These are phyloP conservation scores for Lethenteron camtschaticum DNA, from an alignment of 2,113 vertebrate genomes.

Conservation along the genomic window DNA sequence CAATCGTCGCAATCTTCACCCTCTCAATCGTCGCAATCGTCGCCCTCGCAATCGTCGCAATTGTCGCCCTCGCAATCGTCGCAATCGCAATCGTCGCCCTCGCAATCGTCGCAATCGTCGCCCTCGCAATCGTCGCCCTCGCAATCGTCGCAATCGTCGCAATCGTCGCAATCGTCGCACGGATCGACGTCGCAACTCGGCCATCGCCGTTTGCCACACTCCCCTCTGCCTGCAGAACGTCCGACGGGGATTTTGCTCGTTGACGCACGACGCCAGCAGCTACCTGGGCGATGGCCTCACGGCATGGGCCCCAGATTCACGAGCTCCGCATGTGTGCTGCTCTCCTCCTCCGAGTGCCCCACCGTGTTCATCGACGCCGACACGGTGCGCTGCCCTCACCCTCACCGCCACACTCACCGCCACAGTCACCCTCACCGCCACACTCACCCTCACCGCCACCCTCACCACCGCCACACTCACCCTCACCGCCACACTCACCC, in stretches of 20 bases:
- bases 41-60: too few species aligned
- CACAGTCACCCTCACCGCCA: too few species aligned
- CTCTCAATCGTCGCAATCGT: too few species aligned
- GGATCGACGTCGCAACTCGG: too few species aligned
- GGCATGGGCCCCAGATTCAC: slow-evolving; percentile 77
- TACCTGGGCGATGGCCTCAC: slow-evolving; percentile 71
- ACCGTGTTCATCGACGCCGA: slow-evolving; percentile 92
- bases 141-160: too few species aligned
- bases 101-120: not conserved
- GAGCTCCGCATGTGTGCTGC: slow-evolving; percentile 80
- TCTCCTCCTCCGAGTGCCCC: slow-evolving; percentile 60
- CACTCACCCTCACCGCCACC: too few species aligned
- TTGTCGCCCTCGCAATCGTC: not conserved
- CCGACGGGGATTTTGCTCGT: slow-evolving; percentile 58
- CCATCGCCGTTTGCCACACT: not conserved
- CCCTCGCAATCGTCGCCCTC: too few species aligned
- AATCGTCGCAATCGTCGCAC: too few species aligned
- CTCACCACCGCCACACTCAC: too few species aligned
- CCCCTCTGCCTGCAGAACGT: slow-evolving; percentile 33
- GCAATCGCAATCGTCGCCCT: not conserved
- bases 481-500: too few species aligned
- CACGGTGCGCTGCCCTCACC: slow-evolving; percentile 41
- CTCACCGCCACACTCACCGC: not conserved
- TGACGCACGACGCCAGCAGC: slow-evolving; percentile 55
- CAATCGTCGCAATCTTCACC: too few species aligned